Base-by-base conservation (phyloP, 2,888 invertebrate species). In the Plemyria rubiginata region DNA sequence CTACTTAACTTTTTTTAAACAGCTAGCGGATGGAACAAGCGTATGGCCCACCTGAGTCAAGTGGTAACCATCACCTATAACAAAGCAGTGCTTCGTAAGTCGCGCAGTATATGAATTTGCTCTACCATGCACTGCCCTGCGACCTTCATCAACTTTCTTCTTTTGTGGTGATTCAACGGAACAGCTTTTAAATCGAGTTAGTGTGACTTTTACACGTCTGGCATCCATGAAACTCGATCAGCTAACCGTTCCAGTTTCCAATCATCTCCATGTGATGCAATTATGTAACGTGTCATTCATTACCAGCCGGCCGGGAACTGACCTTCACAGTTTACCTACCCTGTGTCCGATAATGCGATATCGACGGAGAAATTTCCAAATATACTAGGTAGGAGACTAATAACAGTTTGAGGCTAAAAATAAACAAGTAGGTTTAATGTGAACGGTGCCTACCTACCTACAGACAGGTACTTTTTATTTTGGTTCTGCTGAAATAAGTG, bases 291-390 rank as follows among this genome's bases (percentile, higher is more conserved):
- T 51, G 50, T 55, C 32, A n/a, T n/a, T 38, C 43, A 41, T 53
- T 13, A 15, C n/a, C 13, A 45, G 22, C 8, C 54, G 54, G 56
- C 52, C 58, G 45, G 51, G 43, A 45, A 38, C 52, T 50, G 57
- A 58, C 70, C 70, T 70, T 71, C 57, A 66, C 67, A 65, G 57
- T 16, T 63, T 50, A 43, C 22, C 22, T 22, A 22, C 64, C 43
- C 61, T 16, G 45, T 48, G 38, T 41, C 48, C 54, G 52, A 61
- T 65, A 63, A 61, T 59, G 57, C 60, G 32, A 65, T 56, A 56
- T 38, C 29, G 15, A 13, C 46, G 29, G 12, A 38, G 9, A 15
- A 48, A 36, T 50, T 32, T 36, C 11, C 9, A 59, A 41, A 11
- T 11, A 28, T 46, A 53, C 40, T 16, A 22, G 38, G 2, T 22